These are phyloP conservation scores for Hypotaenidia okinawae DNA, from an alignment of 2,797 vertebrate genomes.

Conservation along the genomic window DNA sequence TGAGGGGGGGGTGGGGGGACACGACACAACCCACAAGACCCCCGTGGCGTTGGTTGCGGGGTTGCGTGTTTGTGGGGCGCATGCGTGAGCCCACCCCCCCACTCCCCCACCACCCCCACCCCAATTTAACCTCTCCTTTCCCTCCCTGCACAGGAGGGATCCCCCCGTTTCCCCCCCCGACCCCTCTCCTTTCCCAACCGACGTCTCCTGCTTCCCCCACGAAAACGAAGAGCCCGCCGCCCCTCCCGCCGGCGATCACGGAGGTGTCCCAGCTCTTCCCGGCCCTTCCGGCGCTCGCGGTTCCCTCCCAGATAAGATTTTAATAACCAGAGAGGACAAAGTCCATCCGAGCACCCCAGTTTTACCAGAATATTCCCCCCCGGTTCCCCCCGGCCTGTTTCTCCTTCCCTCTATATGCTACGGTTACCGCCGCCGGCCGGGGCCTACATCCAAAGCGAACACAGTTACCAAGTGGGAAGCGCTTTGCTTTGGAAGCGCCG, in stretches of 20 bases:
- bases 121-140: not conserved
- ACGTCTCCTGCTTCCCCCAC: slow-evolving; percentile 49
- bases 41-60: no score
- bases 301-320: slow-evolving; percentile 41
- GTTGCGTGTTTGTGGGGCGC: no score
- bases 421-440: slow-evolving; percentile 84
- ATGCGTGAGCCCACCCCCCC: no score
- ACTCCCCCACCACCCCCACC: no score
- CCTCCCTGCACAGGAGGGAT: not conserved
- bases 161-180: not conserved
- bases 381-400: slow-evolving; percentile 43
- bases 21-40: no score
- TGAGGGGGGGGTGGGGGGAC: no score
- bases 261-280: not conserved
- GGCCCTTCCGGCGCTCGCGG: slow-evolving; percentile 9
- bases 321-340: slow-evolving; percentile 12
- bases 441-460: slow-evolving; percentile 87
- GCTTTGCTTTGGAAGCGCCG: slow-evolving; percentile 86
- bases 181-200: not conserved
- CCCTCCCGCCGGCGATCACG: slow-evolving; percentile 13
- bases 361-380: not conserved
- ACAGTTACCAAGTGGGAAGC: slow-evolving; percentile 89
- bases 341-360: not conserved
- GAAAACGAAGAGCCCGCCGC: slow-evolving; percentile 45
- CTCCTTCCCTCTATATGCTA: slow-evolving; percentile 87